phyloP scores from a whole-genome alignment of 2,797 vertebrate species.

The Aphelocoma californica region DNA sequence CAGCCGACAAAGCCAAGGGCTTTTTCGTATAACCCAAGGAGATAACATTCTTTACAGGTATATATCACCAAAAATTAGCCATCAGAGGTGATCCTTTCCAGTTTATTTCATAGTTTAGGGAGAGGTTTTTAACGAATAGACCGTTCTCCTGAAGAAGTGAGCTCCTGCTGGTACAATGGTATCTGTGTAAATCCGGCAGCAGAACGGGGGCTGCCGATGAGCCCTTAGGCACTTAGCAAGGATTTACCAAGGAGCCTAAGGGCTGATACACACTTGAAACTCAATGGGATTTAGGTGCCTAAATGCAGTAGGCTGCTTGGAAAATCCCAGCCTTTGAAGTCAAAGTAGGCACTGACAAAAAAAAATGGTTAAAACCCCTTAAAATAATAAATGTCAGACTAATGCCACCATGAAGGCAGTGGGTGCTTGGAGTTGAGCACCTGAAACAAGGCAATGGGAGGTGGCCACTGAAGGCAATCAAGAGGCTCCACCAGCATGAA shows the following conservation, averaged over 20 bases:
- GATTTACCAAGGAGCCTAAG: conserved; percentile 34
- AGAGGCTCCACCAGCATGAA: background rate
- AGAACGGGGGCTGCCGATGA: background rate
- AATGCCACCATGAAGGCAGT: background rate
- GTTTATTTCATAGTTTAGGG: background rate
- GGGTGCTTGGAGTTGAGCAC: background rate
- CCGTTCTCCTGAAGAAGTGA: background rate
- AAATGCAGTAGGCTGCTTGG: conserved; percentile 28
- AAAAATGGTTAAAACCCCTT: background rate
- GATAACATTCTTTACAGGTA: background rate
- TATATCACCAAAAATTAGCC: background rate
- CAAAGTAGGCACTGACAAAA: background rate
- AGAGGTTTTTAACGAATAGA: background rate
- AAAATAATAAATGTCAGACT: background rate
- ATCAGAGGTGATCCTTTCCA: background rate
- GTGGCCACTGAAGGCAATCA: accelerated
- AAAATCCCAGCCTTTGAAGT: conserved; percentile 34
- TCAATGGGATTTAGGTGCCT: conserved; percentile 37
- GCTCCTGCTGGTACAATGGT: background rate
- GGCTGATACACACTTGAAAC: conserved; percentile 14
- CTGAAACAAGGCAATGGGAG: accelerated
- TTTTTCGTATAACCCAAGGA: background rate
- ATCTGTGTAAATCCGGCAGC: background rate
- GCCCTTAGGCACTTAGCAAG: conserved; percentile 13
- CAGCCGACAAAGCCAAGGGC: background rate